These are phyloP conservation scores for Nannoperca obscura DNA, from an alignment of 2,797 vertebrate genomes.

Conservation along the genomic window DNA sequence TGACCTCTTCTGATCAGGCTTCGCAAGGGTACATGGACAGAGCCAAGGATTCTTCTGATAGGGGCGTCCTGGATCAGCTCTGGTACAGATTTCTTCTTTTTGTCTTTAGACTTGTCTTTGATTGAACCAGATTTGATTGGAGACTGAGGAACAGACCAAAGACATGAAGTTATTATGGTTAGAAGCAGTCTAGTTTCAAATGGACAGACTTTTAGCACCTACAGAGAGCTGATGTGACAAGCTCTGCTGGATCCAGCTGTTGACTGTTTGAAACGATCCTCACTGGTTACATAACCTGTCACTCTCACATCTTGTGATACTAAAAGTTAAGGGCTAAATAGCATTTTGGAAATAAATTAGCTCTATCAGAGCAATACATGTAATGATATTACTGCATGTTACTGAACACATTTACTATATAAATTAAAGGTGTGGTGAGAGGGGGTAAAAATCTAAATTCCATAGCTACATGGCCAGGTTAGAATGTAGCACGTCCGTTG, in stretches of 20 bases:
- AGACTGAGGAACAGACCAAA: constrained; percentile 38
- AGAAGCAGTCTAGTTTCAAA: not conserved
- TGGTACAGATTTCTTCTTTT: constrained; percentile 71
- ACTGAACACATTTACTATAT: not conserved
- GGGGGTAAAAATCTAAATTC: not conserved
- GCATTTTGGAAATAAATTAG: not conserved
- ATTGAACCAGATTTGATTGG: constrained; percentile 52
- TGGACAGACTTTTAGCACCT: not conserved
- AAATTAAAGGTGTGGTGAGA: not conserved
- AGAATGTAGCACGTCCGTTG: not conserved
- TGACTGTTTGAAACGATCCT: not conserved
- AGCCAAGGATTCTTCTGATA: constrained; percentile 77
- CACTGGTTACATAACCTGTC: not conserved
- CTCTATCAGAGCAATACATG: not conserved
- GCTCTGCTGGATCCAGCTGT: not conserved
- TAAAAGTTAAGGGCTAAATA: not conserved
- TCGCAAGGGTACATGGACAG: constrained; percentile 76
- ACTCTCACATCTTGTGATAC: not conserved
- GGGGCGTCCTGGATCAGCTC: constrained; percentile 85
- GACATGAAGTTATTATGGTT: not conserved
- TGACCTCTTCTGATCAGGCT: constrained; percentile 77
- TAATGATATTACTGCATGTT: not conserved
- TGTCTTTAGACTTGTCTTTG: constrained; percentile 71
- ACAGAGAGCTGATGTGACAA: not conserved
- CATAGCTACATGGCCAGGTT: not conserved